Conservation (phyloP, 2,888 invertebrate genomes). For the Oscheius myriophilus region DNA sequence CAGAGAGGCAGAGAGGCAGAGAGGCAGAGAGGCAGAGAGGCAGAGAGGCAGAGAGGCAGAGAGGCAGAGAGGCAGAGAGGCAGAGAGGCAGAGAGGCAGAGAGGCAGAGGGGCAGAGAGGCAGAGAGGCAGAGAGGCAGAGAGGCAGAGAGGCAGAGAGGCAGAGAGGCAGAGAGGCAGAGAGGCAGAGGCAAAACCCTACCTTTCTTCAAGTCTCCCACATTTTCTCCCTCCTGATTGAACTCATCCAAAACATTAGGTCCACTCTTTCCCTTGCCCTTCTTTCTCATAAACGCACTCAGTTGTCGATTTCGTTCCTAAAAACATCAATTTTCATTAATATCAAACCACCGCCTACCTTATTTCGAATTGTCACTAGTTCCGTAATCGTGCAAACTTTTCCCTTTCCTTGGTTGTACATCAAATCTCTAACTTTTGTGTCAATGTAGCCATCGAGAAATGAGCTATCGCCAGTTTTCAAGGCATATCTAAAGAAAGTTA, state of each 20-base stretch:
- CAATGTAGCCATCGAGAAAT: constrained; percentile 47
- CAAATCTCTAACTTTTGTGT: constrained; percentile 82
- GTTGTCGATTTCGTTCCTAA: constrained; percentile 76
- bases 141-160: no score
- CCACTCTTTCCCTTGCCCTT: constrained; percentile 62
- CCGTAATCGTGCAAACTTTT: constrained; percentile 86
- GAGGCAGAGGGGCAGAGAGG: no score
- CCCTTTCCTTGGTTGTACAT: constrained; percentile 92
- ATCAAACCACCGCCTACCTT: constrained; percentile 72
- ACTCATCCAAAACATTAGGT: constrained; percentile 59
- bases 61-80: no score
- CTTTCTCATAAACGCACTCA: constrained; percentile 58
- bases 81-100: no score
- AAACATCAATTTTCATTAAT: constrained; percentile 73
- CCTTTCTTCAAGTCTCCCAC: constrained; percentile 64
- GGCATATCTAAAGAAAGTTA: constrained; percentile 51
- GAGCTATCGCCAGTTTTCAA: constrained; percentile 60
- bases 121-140: no score
- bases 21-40: no score
- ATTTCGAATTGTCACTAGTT: constrained; percentile 85
- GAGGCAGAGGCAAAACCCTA: no score
- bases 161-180: no score
- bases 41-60: no score
- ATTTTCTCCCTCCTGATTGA: constrained; percentile 58
- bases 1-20: no score